These are phyloP conservation scores for Trilocha varians DNA, from an alignment of 2,888 invertebrate genomes.

Conservation along the genomic window DNA sequence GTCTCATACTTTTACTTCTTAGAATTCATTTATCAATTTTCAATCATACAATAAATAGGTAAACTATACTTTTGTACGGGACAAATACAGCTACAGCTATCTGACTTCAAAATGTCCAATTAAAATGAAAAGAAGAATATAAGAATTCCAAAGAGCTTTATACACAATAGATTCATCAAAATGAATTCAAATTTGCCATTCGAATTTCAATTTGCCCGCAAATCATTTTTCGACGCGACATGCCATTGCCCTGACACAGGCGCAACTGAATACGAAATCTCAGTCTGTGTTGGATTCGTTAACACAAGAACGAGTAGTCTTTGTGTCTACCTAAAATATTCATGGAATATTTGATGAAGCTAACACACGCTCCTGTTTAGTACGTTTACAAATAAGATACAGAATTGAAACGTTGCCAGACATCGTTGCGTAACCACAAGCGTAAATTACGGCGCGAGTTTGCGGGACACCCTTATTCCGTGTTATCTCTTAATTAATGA, in stretches of 20 bases:
- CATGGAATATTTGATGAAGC: conserved; percentile 6
- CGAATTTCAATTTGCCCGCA: neutral
- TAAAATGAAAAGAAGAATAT: too few species aligned
- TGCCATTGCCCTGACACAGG: neutral
- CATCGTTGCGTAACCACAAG: neutral
- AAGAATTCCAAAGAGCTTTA: too few species aligned
- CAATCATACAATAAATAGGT: too few species aligned
- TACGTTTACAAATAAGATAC: neutral
- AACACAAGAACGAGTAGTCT: neutral
- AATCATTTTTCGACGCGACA: neutral
- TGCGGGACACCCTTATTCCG: neutral
- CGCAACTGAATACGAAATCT: neutral
- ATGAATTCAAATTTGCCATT: neutral
- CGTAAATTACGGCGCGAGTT: neutral
- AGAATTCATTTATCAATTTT: too few species aligned
- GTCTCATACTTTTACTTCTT: too few species aligned
- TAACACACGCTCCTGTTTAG: neutral
- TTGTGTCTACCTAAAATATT: conserved; percentile 2
- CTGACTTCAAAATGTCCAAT: too few species aligned
- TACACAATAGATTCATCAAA: neutral
- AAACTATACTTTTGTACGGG: too few species aligned
- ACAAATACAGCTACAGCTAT: too few species aligned
- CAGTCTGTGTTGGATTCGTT: conserved; percentile 1
- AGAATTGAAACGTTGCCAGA: neutral
- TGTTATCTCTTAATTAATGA: neutral